These are phyloP conservation scores for Brachionus manjavacas DNA, from an alignment of 1,140 invertebrate genomes.

Conservation along the genomic window DNA sequence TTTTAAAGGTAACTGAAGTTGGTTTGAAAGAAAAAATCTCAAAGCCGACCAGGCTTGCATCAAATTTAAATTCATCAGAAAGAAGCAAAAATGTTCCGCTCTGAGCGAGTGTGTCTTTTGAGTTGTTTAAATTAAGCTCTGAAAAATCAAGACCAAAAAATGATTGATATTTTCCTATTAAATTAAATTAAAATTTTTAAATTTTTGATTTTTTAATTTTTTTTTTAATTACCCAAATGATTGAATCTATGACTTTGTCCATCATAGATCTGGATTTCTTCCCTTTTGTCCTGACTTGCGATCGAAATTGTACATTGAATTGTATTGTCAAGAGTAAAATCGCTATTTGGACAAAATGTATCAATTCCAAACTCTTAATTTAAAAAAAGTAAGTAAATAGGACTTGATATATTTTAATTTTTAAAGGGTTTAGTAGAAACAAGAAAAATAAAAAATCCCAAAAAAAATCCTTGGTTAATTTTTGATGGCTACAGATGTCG, in stretches of 20 bases:
- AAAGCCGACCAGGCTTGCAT: background rate
- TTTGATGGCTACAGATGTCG: no score
- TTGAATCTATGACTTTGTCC: background rate
- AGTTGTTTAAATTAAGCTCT: background rate
- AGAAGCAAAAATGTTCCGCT: background rate
- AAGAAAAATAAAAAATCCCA: no score
- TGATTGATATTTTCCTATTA: background rate
- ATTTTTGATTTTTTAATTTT: background rate
- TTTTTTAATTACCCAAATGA: background rate
- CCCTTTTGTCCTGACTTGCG: background rate
- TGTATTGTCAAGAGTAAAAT: constrained; percentile 2
- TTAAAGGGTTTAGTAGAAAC: no score
- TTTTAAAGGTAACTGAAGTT: background rate
- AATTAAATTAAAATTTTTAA: background rate
- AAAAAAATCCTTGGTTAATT: no score
- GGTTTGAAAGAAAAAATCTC: background rate
- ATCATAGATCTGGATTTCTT: background rate
- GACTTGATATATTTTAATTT: no score
- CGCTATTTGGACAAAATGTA: background rate
- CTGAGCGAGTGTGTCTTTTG: background rate
- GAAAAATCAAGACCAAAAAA: constrained; percentile 6
- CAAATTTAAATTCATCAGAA: background rate
- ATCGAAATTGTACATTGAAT: background rate
- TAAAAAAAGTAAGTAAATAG: background rate
- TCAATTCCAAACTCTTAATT: background rate